Base-by-base conservation (phyloP, 1,140 invertebrate genomes). In the Cydia pomonella region DNA sequence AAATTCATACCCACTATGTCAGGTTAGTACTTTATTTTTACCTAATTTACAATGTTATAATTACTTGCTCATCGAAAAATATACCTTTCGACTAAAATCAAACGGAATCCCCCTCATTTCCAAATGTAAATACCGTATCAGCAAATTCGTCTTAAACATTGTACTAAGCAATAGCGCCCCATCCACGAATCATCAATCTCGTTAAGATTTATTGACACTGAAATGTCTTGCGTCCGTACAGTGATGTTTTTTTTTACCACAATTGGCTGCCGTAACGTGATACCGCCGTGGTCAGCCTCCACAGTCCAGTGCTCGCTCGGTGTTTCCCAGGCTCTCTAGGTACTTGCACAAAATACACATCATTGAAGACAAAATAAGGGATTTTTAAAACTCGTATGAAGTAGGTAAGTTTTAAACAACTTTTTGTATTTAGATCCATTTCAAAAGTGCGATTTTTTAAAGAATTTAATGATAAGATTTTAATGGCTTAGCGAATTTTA, bases 221-320 rank as follows among this genome's bases (percentile, higher is more conserved):
- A n/a, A n/a, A 50, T 16, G 47, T 53, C 29, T 38, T 69, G 64
- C 5, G 29, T 69, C 33, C 10, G 13, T 53, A 64, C 44, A 66
- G 50, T 71, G 29, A 75, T 33, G 23, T 29, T 41, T 33, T 73
- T n/a, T 59, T 41, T 73, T 72, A 63, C 77, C 53, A 69, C 38
- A 73, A 66, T 44, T 38, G 41, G 25, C 73, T 78, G 59, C 79
- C 73, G 89, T 86, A 91, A 91, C 80, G 75, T 79, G 80, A 91
- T 80, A 86, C 79, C 81, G 66, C 73, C 79, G 80, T 80, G 84
- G 82, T 79, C 84, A 88, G 84, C 82, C 80, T 85, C 82, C 79
- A 79, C 87, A 88, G 80, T 81, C 84, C 84, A 85, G 81, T 86
- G 83, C 82, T 79, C 81, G 80, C 75, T 79, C 76, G 72, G 69